Conservation (phyloP, 2,888 invertebrate genomes). For the Eudemis profundana region DNA sequence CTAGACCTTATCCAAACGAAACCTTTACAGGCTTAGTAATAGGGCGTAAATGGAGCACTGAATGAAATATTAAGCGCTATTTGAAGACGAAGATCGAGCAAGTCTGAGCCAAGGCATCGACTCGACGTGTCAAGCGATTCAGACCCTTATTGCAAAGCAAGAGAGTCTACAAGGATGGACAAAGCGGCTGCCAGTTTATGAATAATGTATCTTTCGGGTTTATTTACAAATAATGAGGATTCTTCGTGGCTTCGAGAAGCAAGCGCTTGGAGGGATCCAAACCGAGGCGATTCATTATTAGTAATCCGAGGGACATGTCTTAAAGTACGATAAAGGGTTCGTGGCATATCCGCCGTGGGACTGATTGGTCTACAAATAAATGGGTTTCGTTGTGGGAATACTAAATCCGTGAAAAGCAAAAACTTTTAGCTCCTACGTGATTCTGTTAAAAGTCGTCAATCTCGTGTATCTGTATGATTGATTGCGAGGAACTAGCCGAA, state of each 20-base stretch:
- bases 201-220: conserved; percentile 43
- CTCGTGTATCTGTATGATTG: too few species aligned
- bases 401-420: too few species aligned
- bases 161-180: neutral
- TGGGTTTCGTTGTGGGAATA: too few species aligned
- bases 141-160: conserved; percentile 5
- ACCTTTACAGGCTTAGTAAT: conserved; percentile 14
- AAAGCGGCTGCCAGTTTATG: conserved; percentile 20
- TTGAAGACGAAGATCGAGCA: conserved; percentile 28
- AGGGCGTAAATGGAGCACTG: conserved; percentile 8
- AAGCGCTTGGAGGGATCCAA: neutral
- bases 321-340: too few species aligned
- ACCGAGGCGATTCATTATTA: conserved; percentile 18
- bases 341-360: too few species aligned
- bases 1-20: conserved; percentile 5
- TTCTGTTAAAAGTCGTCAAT: too few species aligned
- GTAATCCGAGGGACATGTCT: conserved; percentile 15
- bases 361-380: too few species aligned
- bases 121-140: neutral
- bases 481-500: too few species aligned
- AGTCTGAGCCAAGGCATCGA: neutral
- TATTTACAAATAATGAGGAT: conserved; percentile 44
- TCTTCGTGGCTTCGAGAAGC: conserved; percentile 16
- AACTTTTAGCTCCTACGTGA: too few species aligned
- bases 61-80: conserved; percentile 38